Evolutionary conservation across 1,140 invertebrate species (phyloP), one percentile per base, ranked within the genome.

Genomic region (Hyphantria cunea): DNA sequence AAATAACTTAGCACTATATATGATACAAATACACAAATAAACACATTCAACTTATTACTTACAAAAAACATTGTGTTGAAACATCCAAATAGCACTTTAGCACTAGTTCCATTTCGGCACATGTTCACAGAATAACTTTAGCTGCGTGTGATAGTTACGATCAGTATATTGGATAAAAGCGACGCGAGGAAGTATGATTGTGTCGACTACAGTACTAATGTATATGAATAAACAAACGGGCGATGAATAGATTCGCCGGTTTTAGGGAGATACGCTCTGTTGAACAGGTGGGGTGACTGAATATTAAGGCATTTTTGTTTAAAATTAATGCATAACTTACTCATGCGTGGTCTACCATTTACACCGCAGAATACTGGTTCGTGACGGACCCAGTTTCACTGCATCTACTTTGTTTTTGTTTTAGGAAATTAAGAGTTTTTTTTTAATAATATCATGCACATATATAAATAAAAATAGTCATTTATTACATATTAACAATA

Each of bases 251-350:
- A 80, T 87, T 81, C 76, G 84, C 74, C 81, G 78, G 84, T 89
- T 88, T 89, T 85, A 80, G 84, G 91, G 91, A 92, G 89, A 92
- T 84, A 86, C 84, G 89, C 87, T 91, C 86, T 77, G 84, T 31
- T 87, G 89, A 66, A 74, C 86, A 92, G 89, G 77, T 89, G 89
- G 91, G 90, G 89, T 91, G 91, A 89, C 89, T 90, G 84, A 89
- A 89, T 91, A 90, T 90, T 86, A 84, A 86, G 80, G 74, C 72
- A 82, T 80, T 87, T 84, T 86, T 78, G 78, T 85, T 83, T 84
- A 80, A 84, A 84, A 86, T 81, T 84, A 82, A 86, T 86, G 85
- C 82, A 82, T 75, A 74, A 80, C 76, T 85, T 86, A 78, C 74
- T 77, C 68, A 72, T 54, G 54, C 61, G 68, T 67, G 55, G 50